Evolutionary conservation across 1,140 invertebrate species (phyloP), one percentile per base, ranked within the genome.

Genomic region (Steinernema khuongi): DNA sequence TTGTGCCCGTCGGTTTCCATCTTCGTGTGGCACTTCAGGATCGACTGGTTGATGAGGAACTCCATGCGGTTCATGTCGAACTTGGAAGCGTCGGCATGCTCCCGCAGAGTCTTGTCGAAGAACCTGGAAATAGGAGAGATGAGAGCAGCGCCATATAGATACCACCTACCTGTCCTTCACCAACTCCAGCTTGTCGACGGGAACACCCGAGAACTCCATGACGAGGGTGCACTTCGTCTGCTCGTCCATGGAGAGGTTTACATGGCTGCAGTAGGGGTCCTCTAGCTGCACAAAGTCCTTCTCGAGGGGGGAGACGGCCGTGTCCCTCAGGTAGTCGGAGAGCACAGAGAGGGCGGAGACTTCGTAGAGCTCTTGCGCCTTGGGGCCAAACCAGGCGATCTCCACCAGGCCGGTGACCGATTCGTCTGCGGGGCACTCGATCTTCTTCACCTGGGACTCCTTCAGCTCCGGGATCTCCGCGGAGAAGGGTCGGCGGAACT

Each of bases 321-420:
- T 93, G 78, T 93, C 91, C 1, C 91, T 91, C 29, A 96, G 86
- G 86, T 95, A 96, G 74, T 92, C 91, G 69, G 93, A 85, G 1
- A 94, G 85, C n/a, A 94, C 85, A 19, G 88, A 88, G 74, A 90
- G 89, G 1, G 89, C 90, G 22, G 88, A 88, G 44, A 77, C 30
- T 1, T 67, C 26, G 31, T 70, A 29, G 33, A 71, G 74, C 66
- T 86, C 87, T 73, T 83, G 83, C 4, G 82, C 85, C n/a, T 68
- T 30, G 0, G 93, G 92, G n/a, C 93, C 93, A 77, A 92, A 87
- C 91, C 92, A 95, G 0, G 89, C 91, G 74, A 92, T 88, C 73
- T 88, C 86, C 28, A 94, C 91, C 78, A 93, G 87, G 29, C 93
- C 94, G 87, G 91, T 91, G 74, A 91, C 90, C 84, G 94, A 93